Evolutionary conservation across 30 jellyfish, hydroid and myxozoan species (phyloP).

Genomic region (Aurelia coerulea): DNA sequence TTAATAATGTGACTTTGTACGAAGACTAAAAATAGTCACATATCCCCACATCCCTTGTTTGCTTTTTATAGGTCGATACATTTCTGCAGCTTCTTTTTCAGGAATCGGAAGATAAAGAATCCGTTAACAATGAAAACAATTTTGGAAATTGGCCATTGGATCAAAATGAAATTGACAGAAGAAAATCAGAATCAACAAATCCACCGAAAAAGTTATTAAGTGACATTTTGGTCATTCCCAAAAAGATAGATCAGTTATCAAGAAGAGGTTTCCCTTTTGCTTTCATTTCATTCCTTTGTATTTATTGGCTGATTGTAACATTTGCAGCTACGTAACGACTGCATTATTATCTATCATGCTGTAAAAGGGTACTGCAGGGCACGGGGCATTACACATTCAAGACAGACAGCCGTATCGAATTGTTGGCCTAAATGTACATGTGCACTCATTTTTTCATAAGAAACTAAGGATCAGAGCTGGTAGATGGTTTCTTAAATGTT

Average conservation of each 20-base stretch:
- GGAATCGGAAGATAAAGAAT: constrained; percentile 8
- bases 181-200: neutral
- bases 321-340: constrained; percentile 11
- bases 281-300: constrained; percentile 35
- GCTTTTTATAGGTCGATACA: no score
- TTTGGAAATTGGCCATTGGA: constrained; percentile 18
- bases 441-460: no score
- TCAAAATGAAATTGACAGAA: neutral
- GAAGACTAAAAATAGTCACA: no score
- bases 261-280: constrained; percentile 64
- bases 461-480: no score
- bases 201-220: constrained; percentile 34
- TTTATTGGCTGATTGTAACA: constrained; percentile 57
- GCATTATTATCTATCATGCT: no score
- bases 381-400: no score
- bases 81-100: neutral
- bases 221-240: constrained; percentile 54
- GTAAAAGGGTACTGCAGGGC: no score
- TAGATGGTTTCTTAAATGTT: no score
- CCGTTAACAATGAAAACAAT: neutral
- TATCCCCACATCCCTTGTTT: no score
- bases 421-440: no score
- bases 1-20: no score
- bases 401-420: no score
- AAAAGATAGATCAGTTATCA: constrained; percentile 52